Evolutionary conservation across 2,888 invertebrate species (phyloP).

Genomic region (Trissolcus brochymenae): DNA sequence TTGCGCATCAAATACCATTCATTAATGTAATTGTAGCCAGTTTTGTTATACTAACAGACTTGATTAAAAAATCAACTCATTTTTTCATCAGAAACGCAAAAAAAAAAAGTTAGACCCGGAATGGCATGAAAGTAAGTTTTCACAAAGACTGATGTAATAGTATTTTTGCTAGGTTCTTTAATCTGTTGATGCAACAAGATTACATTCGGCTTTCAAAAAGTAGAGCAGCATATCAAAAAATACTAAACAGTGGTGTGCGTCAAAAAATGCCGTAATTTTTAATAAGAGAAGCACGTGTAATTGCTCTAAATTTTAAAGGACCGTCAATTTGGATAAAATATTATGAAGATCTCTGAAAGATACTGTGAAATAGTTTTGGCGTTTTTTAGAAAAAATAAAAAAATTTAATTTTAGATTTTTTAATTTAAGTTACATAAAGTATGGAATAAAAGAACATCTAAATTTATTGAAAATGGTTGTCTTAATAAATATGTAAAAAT

Average conservation of each 20-base stretch:
- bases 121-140: constrained; percentile 66
- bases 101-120: constrained; percentile 62
- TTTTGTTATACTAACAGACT: constrained; percentile 7
- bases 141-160: constrained; percentile 34
- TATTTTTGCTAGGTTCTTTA: constrained; percentile 50
- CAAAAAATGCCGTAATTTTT: too few species aligned
- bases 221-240: constrained; percentile 1
- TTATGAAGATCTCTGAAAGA: too few species aligned
- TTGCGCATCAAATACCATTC: constrained; percentile 8
- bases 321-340: too few species aligned
- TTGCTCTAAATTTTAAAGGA: too few species aligned
- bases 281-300: too few species aligned
- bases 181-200: constrained; percentile 25
- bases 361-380: too few species aligned
- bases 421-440: too few species aligned
- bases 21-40: constrained; percentile 8
- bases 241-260: background rate
- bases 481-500: too few species aligned
- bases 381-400: too few species aligned
- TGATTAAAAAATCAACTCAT: constrained; percentile 49
- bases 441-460: too few species aligned
- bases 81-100: constrained; percentile 63
- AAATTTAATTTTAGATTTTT: too few species aligned
- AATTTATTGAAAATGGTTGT: too few species aligned
- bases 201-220: background rate